Base-by-base conservation (phyloP, 1,140 invertebrate genomes). In the Micrasema minimum region DNA sequence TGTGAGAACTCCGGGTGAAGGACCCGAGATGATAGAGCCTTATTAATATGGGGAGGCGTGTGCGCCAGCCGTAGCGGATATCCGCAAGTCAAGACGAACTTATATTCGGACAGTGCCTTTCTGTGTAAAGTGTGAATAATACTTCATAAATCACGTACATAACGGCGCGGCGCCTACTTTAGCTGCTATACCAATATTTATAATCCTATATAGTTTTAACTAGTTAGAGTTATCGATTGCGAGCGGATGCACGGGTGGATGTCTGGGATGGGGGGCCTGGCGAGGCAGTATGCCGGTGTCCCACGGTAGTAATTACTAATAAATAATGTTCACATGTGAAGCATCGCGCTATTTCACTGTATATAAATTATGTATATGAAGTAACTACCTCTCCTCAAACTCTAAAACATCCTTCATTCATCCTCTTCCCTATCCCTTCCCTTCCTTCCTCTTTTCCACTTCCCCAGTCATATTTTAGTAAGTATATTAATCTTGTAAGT, bases 41-140 rank as follows among this genome's bases (percentile, higher is more conserved):
- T 20, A 41, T 41, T 59, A 18, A 16, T 38, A 41, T 41, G 31
- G 37, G 37, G 35, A 35, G 31, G 4, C 12, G 37, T 10, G 35
- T 14, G 55, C 35, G 55, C 35, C 11, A 31, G 14, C 53, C 53
- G 53, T 38, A 31, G 11, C 55, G 55, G 55, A 59, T 59, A 59
- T 59, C 55, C 55, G 55, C 31, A 20, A 20, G 9, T 10, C 14
- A 20, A 59, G 55, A 59, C 37, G n/a, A 41, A 59, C 18, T 55
- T 55, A 7, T 35, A 31, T 31, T 31, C 26, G 2, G 26, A 31
- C 26, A 31, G 26, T 31, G 26, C 26, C 2, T 31, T 31, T 31
- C 26, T 31, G 7, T 31, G 26, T 31, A 7, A 31, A 31, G n/a
- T n/a, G n/a, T n/a, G n/a, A n/a, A n/a, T 45, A n/a, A 51, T 51